Conservation (phyloP, 2,797 vertebrate species). For the Melanotaenia parkinsoni region DNA sequence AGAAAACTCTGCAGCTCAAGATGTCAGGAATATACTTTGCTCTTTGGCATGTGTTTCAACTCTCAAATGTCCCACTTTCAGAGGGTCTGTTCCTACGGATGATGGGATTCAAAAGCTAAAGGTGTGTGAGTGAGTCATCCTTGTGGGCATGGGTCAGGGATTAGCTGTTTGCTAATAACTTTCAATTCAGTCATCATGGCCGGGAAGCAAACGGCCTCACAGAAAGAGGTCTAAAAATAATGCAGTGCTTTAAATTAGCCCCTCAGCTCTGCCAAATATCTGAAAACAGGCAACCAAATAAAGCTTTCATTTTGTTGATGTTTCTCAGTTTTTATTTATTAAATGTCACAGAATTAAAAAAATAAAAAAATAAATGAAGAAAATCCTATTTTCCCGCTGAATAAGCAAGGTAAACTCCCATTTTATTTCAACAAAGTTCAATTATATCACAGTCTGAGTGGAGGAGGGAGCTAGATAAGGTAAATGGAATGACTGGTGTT, state of each 20-base stretch:
- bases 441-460: slow-evolving; percentile 12
- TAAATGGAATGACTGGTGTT: slow-evolving; percentile 49
- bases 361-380: neutral
- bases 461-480: slow-evolving; percentile 2
- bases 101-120: slow-evolving; percentile 51
- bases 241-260: slow-evolving; percentile 64
- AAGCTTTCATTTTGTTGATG: slow-evolving; percentile 20
- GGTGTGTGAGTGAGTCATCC: slow-evolving; percentile 45
- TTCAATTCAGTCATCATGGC: slow-evolving; percentile 61
- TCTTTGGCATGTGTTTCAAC: slow-evolving; percentile 61
- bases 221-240: slow-evolving; percentile 67
- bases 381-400: neutral
- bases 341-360: slow-evolving; percentile 48
- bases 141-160: slow-evolving; percentile 34
- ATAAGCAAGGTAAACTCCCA: slow-evolving; percentile 20
- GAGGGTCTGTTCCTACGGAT: slow-evolving; percentile 44
- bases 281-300: slow-evolving; percentile 29
- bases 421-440: slow-evolving; percentile 45
- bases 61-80: slow-evolving; percentile 66
- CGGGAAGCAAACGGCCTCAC: slow-evolving; percentile 62
- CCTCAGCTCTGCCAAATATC: slow-evolving; percentile 55
- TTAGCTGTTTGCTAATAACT: slow-evolving; percentile 58
- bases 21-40: slow-evolving; percentile 59
- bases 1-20: slow-evolving; percentile 37
- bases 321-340: slow-evolving; percentile 15